Evolutionary conservation across 2,888 invertebrate species (phyloP).

Genomic region (Ophion obscuratus): DNA sequence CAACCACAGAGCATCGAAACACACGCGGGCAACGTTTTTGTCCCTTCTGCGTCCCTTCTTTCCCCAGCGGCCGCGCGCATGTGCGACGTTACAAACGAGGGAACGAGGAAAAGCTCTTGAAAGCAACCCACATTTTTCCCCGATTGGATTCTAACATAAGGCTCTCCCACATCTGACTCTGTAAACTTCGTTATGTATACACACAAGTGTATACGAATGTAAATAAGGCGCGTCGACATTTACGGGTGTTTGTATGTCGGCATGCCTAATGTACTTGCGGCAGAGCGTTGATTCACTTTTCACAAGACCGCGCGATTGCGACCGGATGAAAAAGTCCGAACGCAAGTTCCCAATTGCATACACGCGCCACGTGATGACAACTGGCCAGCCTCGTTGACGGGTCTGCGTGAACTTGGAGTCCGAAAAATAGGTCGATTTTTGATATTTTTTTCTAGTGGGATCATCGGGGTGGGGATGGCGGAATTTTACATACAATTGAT

Average conservation of each 20-base stretch:
- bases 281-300: slow-evolving; percentile 14
- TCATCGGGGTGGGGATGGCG: no score
- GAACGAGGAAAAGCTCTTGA: slow-evolving; percentile 54
- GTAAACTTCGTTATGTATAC: background rate
- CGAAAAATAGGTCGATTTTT: no score
- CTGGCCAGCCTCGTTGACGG: no score
- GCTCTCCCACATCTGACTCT: background rate
- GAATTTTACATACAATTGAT: no score
- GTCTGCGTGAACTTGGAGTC: no score
- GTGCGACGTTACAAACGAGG: slow-evolving; percentile 43
- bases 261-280: background rate
- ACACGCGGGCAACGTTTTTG: slow-evolving; percentile 18
- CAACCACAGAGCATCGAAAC: slow-evolving; percentile 29
- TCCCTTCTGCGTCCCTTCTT: slow-evolving; percentile 1
- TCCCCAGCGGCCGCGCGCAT: background rate
- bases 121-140: slow-evolving; percentile 16
- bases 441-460: no score
- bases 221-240: background rate
- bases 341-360: background rate
- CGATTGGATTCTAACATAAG: background rate
- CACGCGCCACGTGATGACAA: no score
- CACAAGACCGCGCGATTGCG: background rate
- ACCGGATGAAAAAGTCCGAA: no score
- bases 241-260: background rate
- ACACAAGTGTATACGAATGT: background rate